Percentiles rank a stretch among this genome's conserved stretches.
Evolutionary conservation across 1,140 invertebrate species (phyloP).

Genomic region (Drosophila fuyamai): DNA sequence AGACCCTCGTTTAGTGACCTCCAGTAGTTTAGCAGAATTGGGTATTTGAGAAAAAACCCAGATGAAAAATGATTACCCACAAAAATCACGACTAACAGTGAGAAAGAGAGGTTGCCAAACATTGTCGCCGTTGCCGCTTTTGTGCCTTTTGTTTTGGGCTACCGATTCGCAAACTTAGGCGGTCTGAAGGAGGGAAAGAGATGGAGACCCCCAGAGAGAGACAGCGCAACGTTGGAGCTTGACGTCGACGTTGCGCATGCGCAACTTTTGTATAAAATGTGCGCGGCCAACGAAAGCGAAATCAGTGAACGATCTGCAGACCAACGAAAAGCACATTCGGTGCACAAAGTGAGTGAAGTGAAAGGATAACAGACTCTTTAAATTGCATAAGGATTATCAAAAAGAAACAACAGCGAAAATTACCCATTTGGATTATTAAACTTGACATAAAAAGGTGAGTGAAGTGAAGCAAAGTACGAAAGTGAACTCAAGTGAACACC

Average conservation of each 20-base stretch:
- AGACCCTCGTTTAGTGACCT: conserved; percentile 41
- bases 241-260: conserved; percentile 58
- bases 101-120: conserved; percentile 58
- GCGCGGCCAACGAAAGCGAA: conserved; percentile 70
- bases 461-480: conserved; percentile 9
- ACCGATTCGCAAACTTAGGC: conserved; percentile 58
- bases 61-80: conserved; percentile 39
- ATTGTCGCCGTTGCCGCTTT: conserved; percentile 27
- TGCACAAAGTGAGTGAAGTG: conserved; percentile 59
- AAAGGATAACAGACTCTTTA: conserved; percentile 58
- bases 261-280: conserved; percentile 76
- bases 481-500: conserved; percentile 40
- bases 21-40: conserved; percentile 61
- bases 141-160: conserved; percentile 72
- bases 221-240: conserved; percentile 29
- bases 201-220: conserved; percentile 11
- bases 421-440: conserved; percentile 56
- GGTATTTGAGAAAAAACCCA: conserved; percentile 33
- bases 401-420: conserved; percentile 16
- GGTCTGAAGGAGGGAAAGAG: conserved; percentile 9
- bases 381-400: conserved; percentile 73
- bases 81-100: conserved; percentile 17
- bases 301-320: conserved; percentile 75
- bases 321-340: conserved; percentile 60
- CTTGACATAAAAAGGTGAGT: conserved; percentile 58